A percentile compares a stretch with the other conserved stretches of the same genome.
Evolutionary conservation across 64 coral and sea anemone genomes (phyloP).

Genomic region (Orbicella faveolata): DNA sequence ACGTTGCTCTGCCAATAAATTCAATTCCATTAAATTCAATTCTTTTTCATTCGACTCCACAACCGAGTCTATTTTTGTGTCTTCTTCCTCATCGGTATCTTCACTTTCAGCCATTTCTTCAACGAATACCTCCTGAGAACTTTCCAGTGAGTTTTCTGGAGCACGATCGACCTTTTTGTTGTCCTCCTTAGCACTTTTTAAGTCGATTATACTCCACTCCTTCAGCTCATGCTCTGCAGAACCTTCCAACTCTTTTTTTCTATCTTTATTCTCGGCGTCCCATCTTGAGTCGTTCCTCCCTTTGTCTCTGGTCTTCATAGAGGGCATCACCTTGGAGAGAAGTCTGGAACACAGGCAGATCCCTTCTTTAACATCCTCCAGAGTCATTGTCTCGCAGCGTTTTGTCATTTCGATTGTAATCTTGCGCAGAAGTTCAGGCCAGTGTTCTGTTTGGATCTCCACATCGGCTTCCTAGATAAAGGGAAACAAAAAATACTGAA

Average conservation of each 20-base stretch:
- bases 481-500: not conserved
- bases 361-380: conserved; percentile 82
- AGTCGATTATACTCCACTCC: conserved; percentile 55
- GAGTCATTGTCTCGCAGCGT: conserved; percentile 73
- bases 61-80: not conserved
- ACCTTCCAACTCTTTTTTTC: conserved; percentile 15
- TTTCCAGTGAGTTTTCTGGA: not conserved
- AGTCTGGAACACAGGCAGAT: conserved; percentile 87
- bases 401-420: conserved; percentile 87
- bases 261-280: not conserved
- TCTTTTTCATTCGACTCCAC: not conserved
- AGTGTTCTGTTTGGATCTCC: conserved; percentile 92
- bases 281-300: not conserved
- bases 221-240: conserved; percentile 31
- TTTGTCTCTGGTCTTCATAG: conserved; percentile 61
- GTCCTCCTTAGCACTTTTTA: not conserved
- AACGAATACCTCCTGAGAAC: conserved; percentile 21
- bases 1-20: not conserved
- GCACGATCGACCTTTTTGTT: not conserved
- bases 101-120: conserved; percentile 2
- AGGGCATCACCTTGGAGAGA: conserved; percentile 93
- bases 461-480: conserved; percentile 79
- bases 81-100: not conserved
- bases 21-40: not conserved
- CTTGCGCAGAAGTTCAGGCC: conserved; percentile 80